These are phyloP conservation scores for Notolepis coatsorum DNA, from an alignment of 2,797 vertebrate species.

Conservation along the genomic window DNA sequence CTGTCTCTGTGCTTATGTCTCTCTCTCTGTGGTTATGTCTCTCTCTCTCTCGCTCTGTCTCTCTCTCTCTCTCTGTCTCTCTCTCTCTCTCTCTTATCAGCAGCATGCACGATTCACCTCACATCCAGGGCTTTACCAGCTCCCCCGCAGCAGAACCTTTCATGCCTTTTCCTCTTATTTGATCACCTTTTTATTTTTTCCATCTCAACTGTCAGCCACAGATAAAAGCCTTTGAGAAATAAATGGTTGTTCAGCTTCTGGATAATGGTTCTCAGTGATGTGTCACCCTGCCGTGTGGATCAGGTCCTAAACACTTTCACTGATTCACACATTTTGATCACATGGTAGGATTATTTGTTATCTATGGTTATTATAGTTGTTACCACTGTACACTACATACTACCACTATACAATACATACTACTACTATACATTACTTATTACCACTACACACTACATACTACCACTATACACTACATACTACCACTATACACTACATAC, in stretches of 20 bases:
- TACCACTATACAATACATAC: no score
- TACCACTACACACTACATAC: no score
- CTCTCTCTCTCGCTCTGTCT: background rate
- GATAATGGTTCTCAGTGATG: conserved; percentile 5
- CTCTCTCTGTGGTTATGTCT: no score
- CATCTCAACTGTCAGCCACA: conserved; percentile 2
- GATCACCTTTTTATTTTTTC: conserved; percentile 1
- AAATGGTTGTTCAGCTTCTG: conserved; percentile 11
- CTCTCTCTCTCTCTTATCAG: conserved; percentile 29
- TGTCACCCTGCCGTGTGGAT: background rate
- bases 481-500: no score
- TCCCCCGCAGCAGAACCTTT: background rate
- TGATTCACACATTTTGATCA: background rate
- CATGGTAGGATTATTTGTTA: background rate
- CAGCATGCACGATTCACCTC: conserved; percentile 25
- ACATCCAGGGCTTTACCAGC: background rate
- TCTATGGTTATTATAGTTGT: background rate
- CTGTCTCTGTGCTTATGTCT: no score
- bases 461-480: no score
- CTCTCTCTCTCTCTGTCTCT: conserved; percentile 1
- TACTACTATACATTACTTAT: no score
- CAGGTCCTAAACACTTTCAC: background rate
- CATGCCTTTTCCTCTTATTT: background rate
- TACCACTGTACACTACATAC: no score
- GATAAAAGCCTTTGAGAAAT: conserved; percentile 16